Conservation (phyloP, 2,113 vertebrate genomes). For the Silurus glanis region DNA sequence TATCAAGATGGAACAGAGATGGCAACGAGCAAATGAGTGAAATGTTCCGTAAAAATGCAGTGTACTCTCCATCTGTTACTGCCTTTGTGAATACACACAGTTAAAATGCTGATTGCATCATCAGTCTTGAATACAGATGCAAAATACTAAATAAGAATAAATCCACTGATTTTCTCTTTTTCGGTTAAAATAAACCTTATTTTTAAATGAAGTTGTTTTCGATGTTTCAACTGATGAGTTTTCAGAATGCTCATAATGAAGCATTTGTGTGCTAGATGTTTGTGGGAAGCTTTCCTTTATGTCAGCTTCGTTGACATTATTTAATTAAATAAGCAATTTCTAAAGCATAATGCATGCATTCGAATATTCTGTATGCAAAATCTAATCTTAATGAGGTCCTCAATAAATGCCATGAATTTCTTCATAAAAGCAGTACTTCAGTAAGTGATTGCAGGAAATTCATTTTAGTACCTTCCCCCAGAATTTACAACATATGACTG, state of each 20-base stretch:
- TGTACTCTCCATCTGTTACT: constrained; percentile 11
- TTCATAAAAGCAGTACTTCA: background rate
- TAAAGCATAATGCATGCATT: background rate
- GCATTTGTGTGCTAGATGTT: constrained; percentile 15
- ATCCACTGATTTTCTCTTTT: background rate
- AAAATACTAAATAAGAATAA: background rate
- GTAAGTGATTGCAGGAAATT: background rate
- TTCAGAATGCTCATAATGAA: background rate
- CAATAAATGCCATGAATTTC: background rate
- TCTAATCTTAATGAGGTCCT: background rate
- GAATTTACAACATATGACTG: constrained; percentile 18
- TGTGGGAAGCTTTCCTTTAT: background rate
- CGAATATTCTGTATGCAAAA: constrained; percentile 9
- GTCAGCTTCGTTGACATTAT: background rate
- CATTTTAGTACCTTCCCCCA: background rate
- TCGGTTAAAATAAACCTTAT: background rate
- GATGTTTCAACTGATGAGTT: background rate
- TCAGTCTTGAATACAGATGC: background rate
- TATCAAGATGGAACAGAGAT: constrained; percentile 14
- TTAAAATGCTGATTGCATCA: constrained; percentile 4
- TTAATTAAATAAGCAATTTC: constrained; percentile 24
- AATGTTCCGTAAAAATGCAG: constrained; percentile 35
- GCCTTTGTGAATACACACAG: background rate
- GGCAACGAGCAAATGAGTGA: constrained; percentile 19
- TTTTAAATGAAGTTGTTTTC: background rate